Evolutionary conservation across 2,888 invertebrate genomes (phyloP), one percentile per base, ranked within the genome.

Genomic region (Rhimphoctona megacephalus): DNA sequence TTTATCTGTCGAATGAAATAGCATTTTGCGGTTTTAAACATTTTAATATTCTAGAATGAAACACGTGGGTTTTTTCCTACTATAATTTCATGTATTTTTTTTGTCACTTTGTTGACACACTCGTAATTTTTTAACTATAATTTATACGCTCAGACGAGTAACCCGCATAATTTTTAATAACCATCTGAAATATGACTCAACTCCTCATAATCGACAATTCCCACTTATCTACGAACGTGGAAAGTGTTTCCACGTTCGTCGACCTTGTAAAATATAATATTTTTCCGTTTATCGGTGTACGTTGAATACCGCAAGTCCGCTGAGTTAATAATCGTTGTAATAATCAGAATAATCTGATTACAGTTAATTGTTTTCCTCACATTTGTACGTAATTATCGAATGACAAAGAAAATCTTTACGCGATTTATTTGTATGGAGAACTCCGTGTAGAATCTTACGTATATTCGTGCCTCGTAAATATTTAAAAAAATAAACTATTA

Each of bases 221-320:
- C 7, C 39, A 66, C 22, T 66, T n/a, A 30, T 66, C n/a, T 19
- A 30, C n/a, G 17, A 43, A 46, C 57, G 61, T 46, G 19, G n/a
- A 33, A 46, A 73, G 22, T 22, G 25, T n/a, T 17, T 49, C 33
- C 30, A 70, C 81, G 80, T 80, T 64, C 74, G 76, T 61, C 76
- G 54, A 72, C 81, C 78, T 85, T 81, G 85, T 57, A 43, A 54
- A 67, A 72, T 54, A 76, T 64, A 67, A 72, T 54, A 76, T 64
- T 70, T 17, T 81, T 69, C 54, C 61, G 46, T n/a, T 8, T 3
- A 66, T 66, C 36, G 33, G 8, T n/a, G 9, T 30, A n/a, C 39
- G 39, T 39, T 36, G 2, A 25, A 36, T 39, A 3, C 36, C 36
- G 36, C 66, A 6, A 39, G 39, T 39, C 33, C 39, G n/a, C 61